Percentiles rank a stretch among this genome's conserved stretches.
phyloP scores from a whole-genome alignment of 1,140 invertebrate genomes.

The Maniola jurtina region DNA sequence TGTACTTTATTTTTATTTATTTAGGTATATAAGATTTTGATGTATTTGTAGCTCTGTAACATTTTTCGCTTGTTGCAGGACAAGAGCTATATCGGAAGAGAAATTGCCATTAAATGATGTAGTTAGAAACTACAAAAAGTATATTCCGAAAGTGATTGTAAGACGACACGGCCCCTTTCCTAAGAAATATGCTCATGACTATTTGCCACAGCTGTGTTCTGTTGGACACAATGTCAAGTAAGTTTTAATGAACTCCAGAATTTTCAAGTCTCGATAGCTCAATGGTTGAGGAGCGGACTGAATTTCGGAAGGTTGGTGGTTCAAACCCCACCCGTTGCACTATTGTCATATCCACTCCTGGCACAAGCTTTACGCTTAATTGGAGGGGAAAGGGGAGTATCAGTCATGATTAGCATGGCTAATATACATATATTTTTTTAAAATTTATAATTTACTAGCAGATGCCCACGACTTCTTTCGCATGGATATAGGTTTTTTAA shows the following conservation, averaged over 20 bases:
- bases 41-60: not conserved
- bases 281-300: too few species aligned
- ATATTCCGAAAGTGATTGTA: constrained; percentile 88
- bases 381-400: too few species aligned
- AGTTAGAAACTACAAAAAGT: constrained; percentile 88
- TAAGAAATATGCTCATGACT: constrained; percentile 85
- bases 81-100: constrained; percentile 86
- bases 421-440: too few species aligned
- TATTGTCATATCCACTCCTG: too few species aligned
- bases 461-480: too few species aligned
- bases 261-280: too few species aligned
- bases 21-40: too few species aligned
- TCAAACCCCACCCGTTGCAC: too few species aligned
- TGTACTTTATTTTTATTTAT: not conserved
- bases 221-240: constrained; percentile 81
- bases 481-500: too few species aligned
- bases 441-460: not conserved
- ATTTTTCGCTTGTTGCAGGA: constrained; percentile 50
- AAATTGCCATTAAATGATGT: constrained; percentile 82
- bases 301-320: too few species aligned
- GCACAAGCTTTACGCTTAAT: too few species aligned
- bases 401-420: too few species aligned
- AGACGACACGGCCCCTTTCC: constrained; percentile 87
- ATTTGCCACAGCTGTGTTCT: constrained; percentile 81
- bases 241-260: constrained; percentile 39